Evolutionary conservation across 2,113 vertebrate genomes (phyloP).

Genomic region (Heliornis fulica): DNA sequence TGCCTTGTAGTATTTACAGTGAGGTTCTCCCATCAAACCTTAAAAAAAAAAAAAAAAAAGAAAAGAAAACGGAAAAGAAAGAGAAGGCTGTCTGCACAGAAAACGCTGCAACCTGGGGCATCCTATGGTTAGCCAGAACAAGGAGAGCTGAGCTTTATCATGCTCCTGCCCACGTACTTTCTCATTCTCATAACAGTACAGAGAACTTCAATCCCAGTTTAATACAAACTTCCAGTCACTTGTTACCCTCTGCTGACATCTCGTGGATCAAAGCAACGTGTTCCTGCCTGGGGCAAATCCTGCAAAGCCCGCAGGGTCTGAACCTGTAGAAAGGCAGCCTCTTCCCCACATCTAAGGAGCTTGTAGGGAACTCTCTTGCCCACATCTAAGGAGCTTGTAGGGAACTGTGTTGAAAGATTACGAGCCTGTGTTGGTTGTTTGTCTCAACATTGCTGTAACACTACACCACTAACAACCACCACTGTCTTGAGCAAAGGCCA

Average conservation of each 20-base stretch:
- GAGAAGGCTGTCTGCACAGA: neutral
- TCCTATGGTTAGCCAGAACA: neutral
- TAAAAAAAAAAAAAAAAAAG: neutral
- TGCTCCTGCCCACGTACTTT: rapidly evolving
- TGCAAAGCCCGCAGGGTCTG: neutral
- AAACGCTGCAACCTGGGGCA: neutral
- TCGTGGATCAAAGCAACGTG: neutral
- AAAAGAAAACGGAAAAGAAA: neutral
- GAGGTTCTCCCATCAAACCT: neutral
- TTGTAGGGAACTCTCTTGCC: too few relatives aligned
- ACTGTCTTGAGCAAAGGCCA: too few relatives aligned
- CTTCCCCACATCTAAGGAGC: neutral
- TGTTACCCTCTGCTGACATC: constrained; percentile 38
- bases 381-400: too few relatives aligned
- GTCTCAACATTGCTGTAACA: too few relatives aligned
- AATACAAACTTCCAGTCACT: neutral
- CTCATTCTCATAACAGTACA: neutral
- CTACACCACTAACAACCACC: too few relatives aligned
- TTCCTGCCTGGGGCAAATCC: neutral
- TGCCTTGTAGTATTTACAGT: neutral
- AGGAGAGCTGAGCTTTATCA: neutral
- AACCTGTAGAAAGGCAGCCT: neutral
- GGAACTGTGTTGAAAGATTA: too few relatives aligned
- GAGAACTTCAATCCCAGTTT: neutral
- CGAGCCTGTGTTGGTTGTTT: too few relatives aligned